These are phyloP conservation scores for Aurelia aurita DNA, from an alignment of 30 jellyfish, hydroid and myxozoan genomes.

Conservation along the genomic window DNA sequence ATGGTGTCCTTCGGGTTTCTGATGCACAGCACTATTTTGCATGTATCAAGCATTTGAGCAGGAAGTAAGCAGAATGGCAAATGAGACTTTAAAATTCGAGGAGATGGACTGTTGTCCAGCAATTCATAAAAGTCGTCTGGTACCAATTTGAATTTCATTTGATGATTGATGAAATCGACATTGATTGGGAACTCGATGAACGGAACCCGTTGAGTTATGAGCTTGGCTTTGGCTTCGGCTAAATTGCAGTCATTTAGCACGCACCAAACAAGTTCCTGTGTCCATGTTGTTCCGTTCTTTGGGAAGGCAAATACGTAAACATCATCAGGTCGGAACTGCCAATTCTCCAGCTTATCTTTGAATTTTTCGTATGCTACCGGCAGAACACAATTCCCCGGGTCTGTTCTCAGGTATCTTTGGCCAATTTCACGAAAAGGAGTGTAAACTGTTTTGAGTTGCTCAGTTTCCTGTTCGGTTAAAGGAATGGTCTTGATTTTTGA, in stretches of 20 bases:
- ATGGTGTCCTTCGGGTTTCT: too few species aligned
- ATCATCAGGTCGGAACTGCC: constrained; percentile 25
- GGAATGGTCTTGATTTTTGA: too few species aligned
- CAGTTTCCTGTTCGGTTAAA: too few species aligned
- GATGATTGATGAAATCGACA: not conserved
- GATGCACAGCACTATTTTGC: constrained; percentile 23
- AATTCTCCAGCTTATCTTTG: constrained; percentile 12
- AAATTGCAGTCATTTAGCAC: not conserved
- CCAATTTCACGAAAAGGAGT: too few species aligned
- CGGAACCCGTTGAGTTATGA: not conserved
- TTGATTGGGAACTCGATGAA: not conserved
- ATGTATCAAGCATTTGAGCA: not conserved
- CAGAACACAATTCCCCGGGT: constrained; percentile 28
- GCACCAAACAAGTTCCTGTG: constrained; percentile 9
- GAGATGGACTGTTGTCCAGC: not conserved
- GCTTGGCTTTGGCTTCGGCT: not conserved
- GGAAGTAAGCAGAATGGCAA: constrained; percentile 1
- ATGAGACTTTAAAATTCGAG: constrained; percentile 1
- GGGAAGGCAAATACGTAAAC: constrained; percentile 15
- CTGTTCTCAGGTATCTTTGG: too few species aligned
- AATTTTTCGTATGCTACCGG: constrained; percentile 20
- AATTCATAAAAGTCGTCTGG: not conserved
- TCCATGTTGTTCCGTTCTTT: constrained; percentile 55
- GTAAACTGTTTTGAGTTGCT: too few species aligned
- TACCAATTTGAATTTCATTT: not conserved